Conservation (phyloP, 1,140 invertebrate species). For the Penaeus japonicus region DNA sequence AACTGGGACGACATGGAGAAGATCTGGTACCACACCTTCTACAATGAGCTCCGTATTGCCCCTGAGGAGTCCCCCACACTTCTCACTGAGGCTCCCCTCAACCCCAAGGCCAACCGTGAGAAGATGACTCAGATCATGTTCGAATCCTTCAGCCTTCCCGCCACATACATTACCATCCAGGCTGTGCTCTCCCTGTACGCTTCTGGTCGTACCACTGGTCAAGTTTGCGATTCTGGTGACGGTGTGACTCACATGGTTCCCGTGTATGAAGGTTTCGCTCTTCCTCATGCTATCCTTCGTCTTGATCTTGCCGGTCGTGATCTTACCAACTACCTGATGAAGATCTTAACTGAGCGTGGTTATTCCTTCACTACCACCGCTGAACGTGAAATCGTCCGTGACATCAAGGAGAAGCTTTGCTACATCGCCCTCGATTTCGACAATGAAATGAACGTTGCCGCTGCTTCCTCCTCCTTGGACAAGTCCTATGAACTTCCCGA, state of each 20-base stretch:
- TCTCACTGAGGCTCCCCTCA: conserved; percentile 89
- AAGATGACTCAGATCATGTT: conserved; percentile 76
- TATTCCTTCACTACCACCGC: conserved; percentile 69
- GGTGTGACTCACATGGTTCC: not conserved
- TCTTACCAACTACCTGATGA: conserved; percentile 89
- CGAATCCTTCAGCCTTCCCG: conserved; percentile 67
- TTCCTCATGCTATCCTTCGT: too few relatives aligned
- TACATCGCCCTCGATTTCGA: conserved; percentile 74
- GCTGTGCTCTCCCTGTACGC: not conserved
- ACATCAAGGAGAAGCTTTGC: conserved; percentile 79
- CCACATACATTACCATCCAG: not conserved
- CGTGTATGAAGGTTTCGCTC: too few relatives aligned
- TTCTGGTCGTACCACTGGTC: not conserved
- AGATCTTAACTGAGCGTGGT: conserved; percentile 84
- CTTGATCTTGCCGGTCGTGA: conserved; percentile 78
- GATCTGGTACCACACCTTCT: conserved; percentile 95
- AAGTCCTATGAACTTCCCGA: conserved; percentile 73
- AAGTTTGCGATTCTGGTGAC: not conserved
- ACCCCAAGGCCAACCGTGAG: conserved; percentile 86
- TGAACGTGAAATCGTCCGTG: conserved; percentile 88
- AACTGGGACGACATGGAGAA: conserved; percentile 99
- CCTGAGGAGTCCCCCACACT: conserved; percentile 93
- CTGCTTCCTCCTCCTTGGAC: conserved; percentile 74
- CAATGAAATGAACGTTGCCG: conserved; percentile 51
- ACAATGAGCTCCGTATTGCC: conserved; percentile 92